Conservation (phyloP, 23 tunicate species). For the Botrylloides violaceus region DNA sequence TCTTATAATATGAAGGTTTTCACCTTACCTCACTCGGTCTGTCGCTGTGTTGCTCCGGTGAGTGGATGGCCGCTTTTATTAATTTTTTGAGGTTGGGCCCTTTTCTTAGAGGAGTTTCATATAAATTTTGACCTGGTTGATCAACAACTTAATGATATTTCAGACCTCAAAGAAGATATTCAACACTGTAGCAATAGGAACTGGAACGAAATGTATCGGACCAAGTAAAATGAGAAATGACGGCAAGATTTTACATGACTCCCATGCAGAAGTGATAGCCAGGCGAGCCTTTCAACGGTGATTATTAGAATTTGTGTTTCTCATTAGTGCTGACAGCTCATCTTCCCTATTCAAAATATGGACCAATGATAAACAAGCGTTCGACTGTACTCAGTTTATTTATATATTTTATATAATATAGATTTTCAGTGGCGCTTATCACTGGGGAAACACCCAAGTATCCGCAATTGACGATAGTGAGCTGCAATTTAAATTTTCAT, state of each 20-base stretch:
- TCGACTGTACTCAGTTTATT: not conserved
- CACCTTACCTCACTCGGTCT: too few relatives aligned
- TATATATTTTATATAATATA: not conserved
- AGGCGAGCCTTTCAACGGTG: slow-evolving; percentile 47
- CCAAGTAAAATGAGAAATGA: slow-evolving; percentile 34
- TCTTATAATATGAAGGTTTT: too few relatives aligned
- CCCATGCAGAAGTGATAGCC: slow-evolving; percentile 79
- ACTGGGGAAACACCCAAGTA: too few relatives aligned
- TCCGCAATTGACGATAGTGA: too few relatives aligned
- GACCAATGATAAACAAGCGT: not conserved
- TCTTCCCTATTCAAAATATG: not conserved
- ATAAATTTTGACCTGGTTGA: too few relatives aligned
- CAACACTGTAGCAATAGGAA: slow-evolving; percentile 57
- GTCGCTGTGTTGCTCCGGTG: too few relatives aligned
- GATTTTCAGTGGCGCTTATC: too few relatives aligned
- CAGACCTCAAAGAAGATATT: not conserved
- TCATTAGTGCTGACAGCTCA: too few relatives aligned
- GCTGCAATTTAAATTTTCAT: too few relatives aligned
- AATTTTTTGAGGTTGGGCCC: too few relatives aligned
- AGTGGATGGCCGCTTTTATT: too few relatives aligned
- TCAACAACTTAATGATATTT: not conserved
- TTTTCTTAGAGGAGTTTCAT: too few relatives aligned
- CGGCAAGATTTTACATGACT: slow-evolving; percentile 48
- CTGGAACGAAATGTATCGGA: slow-evolving; percentile 75
- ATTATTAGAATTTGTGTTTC: not conserved